These are phyloP conservation scores for Steinernema khuongi DNA, from an alignment of 1,140 invertebrate species.

Conservation along the genomic window DNA sequence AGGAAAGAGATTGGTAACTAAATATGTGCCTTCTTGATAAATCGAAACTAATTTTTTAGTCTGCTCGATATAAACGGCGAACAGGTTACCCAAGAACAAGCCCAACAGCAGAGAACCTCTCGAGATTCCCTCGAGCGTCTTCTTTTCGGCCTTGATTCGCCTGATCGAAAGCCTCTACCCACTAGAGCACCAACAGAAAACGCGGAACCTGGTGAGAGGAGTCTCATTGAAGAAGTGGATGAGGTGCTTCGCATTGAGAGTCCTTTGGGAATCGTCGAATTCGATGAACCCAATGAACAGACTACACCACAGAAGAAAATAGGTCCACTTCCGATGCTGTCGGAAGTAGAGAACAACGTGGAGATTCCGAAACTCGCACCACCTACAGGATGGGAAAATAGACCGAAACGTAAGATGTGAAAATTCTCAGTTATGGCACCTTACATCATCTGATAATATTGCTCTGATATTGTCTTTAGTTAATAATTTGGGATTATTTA, in stretches of 20 bases:
- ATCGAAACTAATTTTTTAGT: background rate
- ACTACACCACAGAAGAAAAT: background rate
- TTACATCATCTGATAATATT: background rate
- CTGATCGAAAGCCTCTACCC: background rate
- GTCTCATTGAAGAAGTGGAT: background rate
- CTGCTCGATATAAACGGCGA: background rate
- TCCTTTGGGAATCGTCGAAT: conserved; percentile 1
- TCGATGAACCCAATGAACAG: background rate
- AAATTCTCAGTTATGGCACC: background rate
- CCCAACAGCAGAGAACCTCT: background rate
- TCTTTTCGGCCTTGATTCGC: background rate
- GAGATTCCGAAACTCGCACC: background rate
- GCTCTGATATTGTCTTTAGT: too few relatives aligned
- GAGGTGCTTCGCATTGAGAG: background rate
- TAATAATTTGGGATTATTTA: too few relatives aligned
- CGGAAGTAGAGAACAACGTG: background rate
- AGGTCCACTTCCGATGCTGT: background rate
- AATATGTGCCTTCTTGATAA: background rate
- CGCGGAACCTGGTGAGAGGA: background rate
- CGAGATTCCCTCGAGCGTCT: background rate
- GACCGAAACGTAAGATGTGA: background rate
- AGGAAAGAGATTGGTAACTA: background rate
- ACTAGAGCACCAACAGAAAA: background rate
- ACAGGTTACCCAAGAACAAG: background rate
- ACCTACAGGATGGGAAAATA: background rate